These are phyloP conservation scores for Prunella himalayana DNA, from an alignment of 2,113 vertebrate species.

Conservation along the genomic window DNA sequence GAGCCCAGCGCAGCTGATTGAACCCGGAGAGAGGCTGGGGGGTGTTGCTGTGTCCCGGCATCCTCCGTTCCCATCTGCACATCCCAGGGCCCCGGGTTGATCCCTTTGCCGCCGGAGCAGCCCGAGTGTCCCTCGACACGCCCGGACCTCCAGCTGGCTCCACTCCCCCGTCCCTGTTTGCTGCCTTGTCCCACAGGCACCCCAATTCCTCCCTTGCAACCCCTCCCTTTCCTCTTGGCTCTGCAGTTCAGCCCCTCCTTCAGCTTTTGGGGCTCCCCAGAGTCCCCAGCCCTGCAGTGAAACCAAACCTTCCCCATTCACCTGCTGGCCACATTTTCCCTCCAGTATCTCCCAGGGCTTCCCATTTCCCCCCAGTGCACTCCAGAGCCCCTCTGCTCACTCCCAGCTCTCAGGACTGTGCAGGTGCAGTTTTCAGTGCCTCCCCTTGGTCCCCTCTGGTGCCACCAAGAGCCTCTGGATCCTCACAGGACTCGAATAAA, in stretches of 20 bases:
- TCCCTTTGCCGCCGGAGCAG: neutral
- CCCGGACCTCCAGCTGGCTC: neutral
- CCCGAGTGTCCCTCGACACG: too few species aligned
- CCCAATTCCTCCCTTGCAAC: neutral
- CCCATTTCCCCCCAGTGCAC: accelerated
- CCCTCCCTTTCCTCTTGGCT: too few species aligned
- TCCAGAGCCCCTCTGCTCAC: neutral
- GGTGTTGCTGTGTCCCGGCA: neutral
- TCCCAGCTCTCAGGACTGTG: too few species aligned
- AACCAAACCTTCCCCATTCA: neutral
- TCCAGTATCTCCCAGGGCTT: neutral
- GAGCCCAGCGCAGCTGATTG: neutral
- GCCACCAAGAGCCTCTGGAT: neutral
- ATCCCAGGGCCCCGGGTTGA: too few species aligned
- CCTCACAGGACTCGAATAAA: neutral
- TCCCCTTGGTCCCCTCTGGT: too few species aligned
- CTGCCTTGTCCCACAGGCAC: neutral
- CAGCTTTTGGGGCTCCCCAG: neutral
- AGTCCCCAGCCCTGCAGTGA: too few species aligned
- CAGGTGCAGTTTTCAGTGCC: too few species aligned
- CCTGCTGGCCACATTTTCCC: neutral
- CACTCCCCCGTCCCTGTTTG: neutral
- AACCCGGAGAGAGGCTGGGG: too few species aligned
- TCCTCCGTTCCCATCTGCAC: neutral
- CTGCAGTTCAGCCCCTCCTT: too few species aligned